Evolutionary conservation across 2,888 invertebrate species (phyloP).

Genomic region (Athalia rosae): DNA sequence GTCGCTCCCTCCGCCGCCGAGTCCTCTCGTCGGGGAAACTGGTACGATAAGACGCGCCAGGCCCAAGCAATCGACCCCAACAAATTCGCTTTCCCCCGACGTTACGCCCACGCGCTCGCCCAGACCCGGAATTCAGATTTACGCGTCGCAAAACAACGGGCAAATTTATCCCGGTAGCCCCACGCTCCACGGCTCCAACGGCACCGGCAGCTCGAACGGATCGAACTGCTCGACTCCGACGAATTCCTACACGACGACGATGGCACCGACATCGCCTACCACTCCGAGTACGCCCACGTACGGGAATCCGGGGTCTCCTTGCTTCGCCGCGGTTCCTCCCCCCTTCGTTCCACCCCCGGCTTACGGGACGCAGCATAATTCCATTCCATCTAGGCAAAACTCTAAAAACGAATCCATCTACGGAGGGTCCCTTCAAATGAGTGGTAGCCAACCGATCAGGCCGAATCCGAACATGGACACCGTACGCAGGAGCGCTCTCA

Average conservation of each 20-base stretch:
- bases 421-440: slow-evolving; percentile 52
- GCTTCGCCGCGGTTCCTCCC: slow-evolving; percentile 58
- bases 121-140: slow-evolving; percentile 57
- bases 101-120: slow-evolving; percentile 73
- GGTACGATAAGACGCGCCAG: slow-evolving; percentile 73
- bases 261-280: slow-evolving; percentile 58
- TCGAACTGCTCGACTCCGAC: slow-evolving; percentile 57
- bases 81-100: slow-evolving; percentile 72
- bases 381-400: slow-evolving; percentile 62
- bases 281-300: slow-evolving; percentile 49
- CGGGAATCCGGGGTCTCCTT: slow-evolving; percentile 62
- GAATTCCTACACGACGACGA: slow-evolving; percentile 63
- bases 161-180: slow-evolving; percentile 65
- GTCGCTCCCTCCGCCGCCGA: slow-evolving; percentile 86
- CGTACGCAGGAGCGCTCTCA: slow-evolving; percentile 68
- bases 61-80: slow-evolving; percentile 72
- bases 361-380: slow-evolving; percentile 61
- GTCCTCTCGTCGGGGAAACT: slow-evolving; percentile 74
- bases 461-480: slow-evolving; percentile 69
- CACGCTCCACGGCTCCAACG: slow-evolving; percentile 60
- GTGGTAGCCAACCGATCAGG: slow-evolving; percentile 59
- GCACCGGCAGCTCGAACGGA: slow-evolving; percentile 50
- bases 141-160: slow-evolving; percentile 68
- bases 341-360: slow-evolving; percentile 64
- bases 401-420: slow-evolving; percentile 65